Conservation (phyloP, 2,888 invertebrate species). For the Charanyca ferruginea region DNA sequence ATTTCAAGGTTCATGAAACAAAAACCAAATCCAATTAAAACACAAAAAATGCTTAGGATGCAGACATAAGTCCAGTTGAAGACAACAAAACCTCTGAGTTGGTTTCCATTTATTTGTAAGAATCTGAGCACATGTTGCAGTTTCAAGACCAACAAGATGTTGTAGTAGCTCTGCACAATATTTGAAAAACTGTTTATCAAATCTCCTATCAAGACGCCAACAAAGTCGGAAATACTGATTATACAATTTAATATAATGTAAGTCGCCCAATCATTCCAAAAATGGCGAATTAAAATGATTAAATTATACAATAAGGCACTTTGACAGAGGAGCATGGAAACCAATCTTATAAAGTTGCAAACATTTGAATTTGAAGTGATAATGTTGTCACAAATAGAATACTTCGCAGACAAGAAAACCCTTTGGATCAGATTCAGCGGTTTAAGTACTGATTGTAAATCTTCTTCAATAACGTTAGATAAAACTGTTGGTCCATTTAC, state of each 20-base stretch:
- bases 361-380: slow-evolving; percentile 7
- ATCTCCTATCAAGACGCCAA: slow-evolving; percentile 5
- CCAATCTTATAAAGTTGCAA: slow-evolving; percentile 6
- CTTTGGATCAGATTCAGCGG: slow-evolving; percentile 30
- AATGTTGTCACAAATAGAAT: slow-evolving; percentile 20
- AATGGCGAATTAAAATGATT: background rate
- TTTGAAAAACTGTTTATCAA: background rate
- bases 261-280: background rate
- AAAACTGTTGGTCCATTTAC: too few species aligned
- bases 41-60: background rate
- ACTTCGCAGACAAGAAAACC: slow-evolving; percentile 28
- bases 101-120: slow-evolving; percentile 5
- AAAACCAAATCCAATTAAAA: background rate
- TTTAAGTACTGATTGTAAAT: slow-evolving; percentile 18
- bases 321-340: slow-evolving; percentile 12
- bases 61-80: slow-evolving; percentile 8
- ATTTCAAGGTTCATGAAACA: background rate
- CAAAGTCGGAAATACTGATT: background rate
- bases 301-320: background rate
- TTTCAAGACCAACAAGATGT: slow-evolving; percentile 25
- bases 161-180: slow-evolving; percentile 2
- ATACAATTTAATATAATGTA: background rate
- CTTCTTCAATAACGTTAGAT: too few species aligned
- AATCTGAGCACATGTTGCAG: slow-evolving; percentile 18
- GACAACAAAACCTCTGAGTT: background rate